A percentile compares a stretch with the other conserved stretches of the same genome.
Evolutionary conservation across 2,113 vertebrate genomes (phyloP).

Genomic region (Barnardius zonarius): DNA sequence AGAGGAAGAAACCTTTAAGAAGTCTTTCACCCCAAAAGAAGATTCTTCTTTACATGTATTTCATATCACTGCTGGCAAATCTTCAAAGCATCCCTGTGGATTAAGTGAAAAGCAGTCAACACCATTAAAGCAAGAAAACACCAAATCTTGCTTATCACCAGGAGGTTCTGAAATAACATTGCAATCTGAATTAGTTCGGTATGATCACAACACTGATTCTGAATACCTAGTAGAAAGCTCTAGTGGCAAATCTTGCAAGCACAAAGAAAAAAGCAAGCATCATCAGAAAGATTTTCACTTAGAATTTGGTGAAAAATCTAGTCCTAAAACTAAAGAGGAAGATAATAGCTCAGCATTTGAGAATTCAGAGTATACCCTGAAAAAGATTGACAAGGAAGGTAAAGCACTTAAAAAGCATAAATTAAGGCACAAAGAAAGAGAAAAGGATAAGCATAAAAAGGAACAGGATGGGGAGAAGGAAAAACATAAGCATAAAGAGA

Average conservation of each 20-base stretch:
- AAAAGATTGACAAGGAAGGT: conserved; percentile 89
- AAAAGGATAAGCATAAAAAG: conserved; percentile 91
- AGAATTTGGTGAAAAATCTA: conserved; percentile 84
- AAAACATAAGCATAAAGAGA: conserved; percentile 89
- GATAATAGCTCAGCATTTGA: conserved; percentile 82
- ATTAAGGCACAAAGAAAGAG: conserved; percentile 90
- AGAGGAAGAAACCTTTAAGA: conserved; percentile 93
- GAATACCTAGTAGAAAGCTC: conserved; percentile 90
- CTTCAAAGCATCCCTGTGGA: conserved; percentile 89
- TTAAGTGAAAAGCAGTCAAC: conserved; percentile 88
- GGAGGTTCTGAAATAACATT: conserved; percentile 81
- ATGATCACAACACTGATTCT: conserved; percentile 86
- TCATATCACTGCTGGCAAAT: conserved; percentile 89
- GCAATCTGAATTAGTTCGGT: conserved; percentile 82
- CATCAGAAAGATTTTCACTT: conserved; percentile 87
- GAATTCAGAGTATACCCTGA: conserved; percentile 79
- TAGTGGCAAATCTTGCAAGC: conserved; percentile 90
- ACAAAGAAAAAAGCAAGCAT: conserved; percentile 96
- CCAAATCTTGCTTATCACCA: conserved; percentile 86
- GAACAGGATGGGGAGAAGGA: conserved; percentile 89
- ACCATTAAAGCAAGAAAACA: conserved; percentile 93
- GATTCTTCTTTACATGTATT: conserved; percentile 93
- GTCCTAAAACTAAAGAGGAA: conserved; percentile 85
- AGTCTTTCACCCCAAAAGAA: conserved; percentile 95
- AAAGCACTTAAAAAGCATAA: conserved; percentile 97